phyloP scores from a whole-genome alignment of 1,140 invertebrate species.

The Aphelinus certus region DNA sequence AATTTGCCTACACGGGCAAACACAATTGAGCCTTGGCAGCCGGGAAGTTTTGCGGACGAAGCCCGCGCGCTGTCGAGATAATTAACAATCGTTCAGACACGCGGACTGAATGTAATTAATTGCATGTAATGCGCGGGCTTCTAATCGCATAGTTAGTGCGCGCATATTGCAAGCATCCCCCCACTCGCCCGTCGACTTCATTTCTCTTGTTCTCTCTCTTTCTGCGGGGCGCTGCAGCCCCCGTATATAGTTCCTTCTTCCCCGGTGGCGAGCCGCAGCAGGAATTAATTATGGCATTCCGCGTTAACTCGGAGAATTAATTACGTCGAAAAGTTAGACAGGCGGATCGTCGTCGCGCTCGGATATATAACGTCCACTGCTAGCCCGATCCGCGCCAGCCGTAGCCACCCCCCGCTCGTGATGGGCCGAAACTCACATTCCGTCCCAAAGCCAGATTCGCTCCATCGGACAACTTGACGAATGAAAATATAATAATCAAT shows the following conservation, averaged over 20 bases:
- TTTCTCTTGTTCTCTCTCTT: conserved; percentile 12
- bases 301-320: conserved; percentile 59
- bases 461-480: no score
- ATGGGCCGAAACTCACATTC: no score
- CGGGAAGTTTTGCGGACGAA: conserved; percentile 41
- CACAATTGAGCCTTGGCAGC: background rate
- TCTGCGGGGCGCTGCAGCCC: no score
- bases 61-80: conserved; percentile 40
- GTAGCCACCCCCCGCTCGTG: no score
- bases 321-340: conserved; percentile 57
- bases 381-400: no score
- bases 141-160: conserved; percentile 52
- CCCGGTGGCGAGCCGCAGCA: conserved; percentile 46
- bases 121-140: conserved; percentile 51
- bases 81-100: conserved; percentile 50
- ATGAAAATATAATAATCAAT: no score
- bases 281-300: conserved; percentile 63
- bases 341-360: no score
- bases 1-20: background rate
- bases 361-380: no score
- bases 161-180: conserved; percentile 42
- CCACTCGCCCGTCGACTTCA: conserved; percentile 3
- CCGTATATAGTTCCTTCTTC: conserved; percentile 14
- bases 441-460: no score
- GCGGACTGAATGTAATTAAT: conserved; percentile 57